Evolutionary conservation across 2,113 vertebrate species (phyloP), one percentile per base, ranked within the genome.

Genomic region (Mormyrus lacerda): DNA sequence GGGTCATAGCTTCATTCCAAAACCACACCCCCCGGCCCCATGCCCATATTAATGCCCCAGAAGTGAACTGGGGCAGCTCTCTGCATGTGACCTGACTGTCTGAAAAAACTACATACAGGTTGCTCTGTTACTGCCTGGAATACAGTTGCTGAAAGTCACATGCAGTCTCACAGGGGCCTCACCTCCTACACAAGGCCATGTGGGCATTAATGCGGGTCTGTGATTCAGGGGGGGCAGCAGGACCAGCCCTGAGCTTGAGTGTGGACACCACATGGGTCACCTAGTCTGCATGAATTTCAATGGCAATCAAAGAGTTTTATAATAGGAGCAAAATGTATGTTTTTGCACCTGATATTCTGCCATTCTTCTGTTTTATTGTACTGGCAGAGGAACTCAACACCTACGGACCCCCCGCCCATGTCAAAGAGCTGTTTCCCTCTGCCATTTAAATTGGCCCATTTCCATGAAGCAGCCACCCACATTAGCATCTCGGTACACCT

Each of bases 71-170:
- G 87, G 17, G 87, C 58, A 69, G 21, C 17, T 27, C 53, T 88
- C 61, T 69, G 61, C 44, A 48, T 88, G 53, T 48, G 61, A 47
- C 87, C 45, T 69, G 82, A 44, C 50, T 86, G 27, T 65, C 87
- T 58, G 88, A 69, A 61, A 89, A 89, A 88, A 88, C 85, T 87
- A 87, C 65, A 8, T 89, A 85, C 85, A 91, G 87, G 47, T 83
- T 88, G 85, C 84, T 73, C 88, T 83, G 53, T 69, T 85, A 88
- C 89, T 87, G 86, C 88, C 69, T 87, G 84, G 69, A 89, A 48
- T 65, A 83, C 35, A 69, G 90, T 91, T 91, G 91, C 87, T 86
- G 15, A 51, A 73, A 90, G 86, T 87, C 73, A 88, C 48, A 35
- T 73, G 88, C 39, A 50, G 87, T 51, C 89, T 89, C 89, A 44